Percentiles rank a stretch among this genome's conserved stretches.
Evolutionary conservation across 2,888 invertebrate species (phyloP).

Genomic region (Protophormia terraenovae): DNA sequence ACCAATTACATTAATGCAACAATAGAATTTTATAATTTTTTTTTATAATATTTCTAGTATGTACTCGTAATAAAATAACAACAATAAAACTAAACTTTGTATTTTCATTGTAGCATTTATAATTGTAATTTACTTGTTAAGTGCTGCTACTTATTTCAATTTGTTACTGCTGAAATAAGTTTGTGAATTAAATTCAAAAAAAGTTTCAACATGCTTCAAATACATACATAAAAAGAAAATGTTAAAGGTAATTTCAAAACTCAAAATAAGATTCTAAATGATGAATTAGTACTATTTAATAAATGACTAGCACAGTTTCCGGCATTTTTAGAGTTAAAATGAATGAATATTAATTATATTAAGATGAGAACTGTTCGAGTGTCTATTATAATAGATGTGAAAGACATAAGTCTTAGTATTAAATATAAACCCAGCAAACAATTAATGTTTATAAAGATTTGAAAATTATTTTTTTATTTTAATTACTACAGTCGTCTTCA

Average conservation of each 20-base stretch:
- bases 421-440: too few relatives aligned
- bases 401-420: background rate
- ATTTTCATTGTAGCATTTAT: background rate
- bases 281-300: background rate
- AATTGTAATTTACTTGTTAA: background rate
- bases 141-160: background rate
- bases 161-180: background rate
- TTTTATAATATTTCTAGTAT: background rate
- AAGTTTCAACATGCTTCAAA: background rate
- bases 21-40: background rate
- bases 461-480: too few relatives aligned
- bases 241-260: background rate
- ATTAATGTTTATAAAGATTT: too few relatives aligned
- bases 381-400: background rate
- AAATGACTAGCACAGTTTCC: background rate
- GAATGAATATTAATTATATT: background rate
- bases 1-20: too few relatives aligned
- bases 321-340: background rate
- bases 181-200: background rate
- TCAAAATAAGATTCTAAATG: conserved; percentile 2
- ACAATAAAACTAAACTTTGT: background rate
- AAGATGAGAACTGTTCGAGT: background rate
- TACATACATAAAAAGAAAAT: background rate
- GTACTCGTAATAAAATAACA: background rate
- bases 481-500: background rate